These are phyloP conservation scores for Micrastur ruficollis DNA, from an alignment of 2,797 vertebrate genomes.

Conservation along the genomic window DNA sequence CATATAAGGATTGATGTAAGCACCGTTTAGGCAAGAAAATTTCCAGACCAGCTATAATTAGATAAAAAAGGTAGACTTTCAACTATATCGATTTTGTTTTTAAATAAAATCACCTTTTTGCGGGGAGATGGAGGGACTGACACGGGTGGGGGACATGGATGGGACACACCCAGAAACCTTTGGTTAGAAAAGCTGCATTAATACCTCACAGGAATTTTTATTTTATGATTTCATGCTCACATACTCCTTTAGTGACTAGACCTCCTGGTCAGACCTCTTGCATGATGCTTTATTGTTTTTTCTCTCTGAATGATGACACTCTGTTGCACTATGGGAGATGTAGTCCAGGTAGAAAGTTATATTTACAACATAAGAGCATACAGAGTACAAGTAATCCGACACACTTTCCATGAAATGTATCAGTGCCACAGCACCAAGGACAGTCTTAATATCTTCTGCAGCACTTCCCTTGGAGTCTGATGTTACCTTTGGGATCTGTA, in stretches of 20 bases:
- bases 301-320: neutral
- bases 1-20: neutral
- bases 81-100: neutral
- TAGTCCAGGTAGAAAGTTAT: neutral
- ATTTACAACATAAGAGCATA: neutral
- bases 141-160: neutral
- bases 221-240: neutral
- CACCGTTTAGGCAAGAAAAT: neutral
- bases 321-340: neutral
- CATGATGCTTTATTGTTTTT: neutral
- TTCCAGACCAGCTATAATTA: neutral
- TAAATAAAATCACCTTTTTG: neutral
- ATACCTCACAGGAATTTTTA: neutral
- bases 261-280: neutral
- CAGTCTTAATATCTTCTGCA: neutral
- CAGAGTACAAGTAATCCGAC: neutral
- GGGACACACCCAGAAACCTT: neutral
- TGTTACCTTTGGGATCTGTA: neutral
- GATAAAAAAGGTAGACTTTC: neutral
- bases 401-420: neutral
- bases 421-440: neutral
- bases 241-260: neutral
- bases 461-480: neutral
- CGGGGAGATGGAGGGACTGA: too few relatives aligned
- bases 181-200: neutral